A percentile compares a stretch with the other conserved stretches of the same genome.
Evolutionary conservation across 2,888 invertebrate genomes (phyloP).

Genomic region (Enchytraeus crypticus): DNA sequence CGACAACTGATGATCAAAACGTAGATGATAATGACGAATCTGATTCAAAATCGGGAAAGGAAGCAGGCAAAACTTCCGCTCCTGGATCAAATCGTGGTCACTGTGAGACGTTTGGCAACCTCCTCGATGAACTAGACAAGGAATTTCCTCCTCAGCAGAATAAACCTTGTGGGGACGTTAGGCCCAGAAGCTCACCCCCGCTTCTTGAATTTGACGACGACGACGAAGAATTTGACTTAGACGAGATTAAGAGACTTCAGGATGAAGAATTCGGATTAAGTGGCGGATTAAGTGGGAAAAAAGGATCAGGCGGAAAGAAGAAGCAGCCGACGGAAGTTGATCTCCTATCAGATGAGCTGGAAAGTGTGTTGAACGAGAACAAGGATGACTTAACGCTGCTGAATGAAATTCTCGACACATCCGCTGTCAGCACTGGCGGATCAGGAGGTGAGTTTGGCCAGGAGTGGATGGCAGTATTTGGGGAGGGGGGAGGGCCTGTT

Average conservation of each 20-base stretch:
- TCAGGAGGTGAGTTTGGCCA: constrained; percentile 43
- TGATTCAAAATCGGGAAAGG: no score
- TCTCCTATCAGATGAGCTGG: constrained; percentile 42
- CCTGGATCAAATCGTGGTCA: no score
- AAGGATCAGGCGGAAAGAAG: no score
- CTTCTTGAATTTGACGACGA: constrained; percentile 38
- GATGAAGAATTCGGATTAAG: constrained; percentile 25
- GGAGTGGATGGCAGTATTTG: constrained; percentile 48
- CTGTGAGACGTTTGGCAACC: no score
- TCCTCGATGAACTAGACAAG: constrained; percentile 16
- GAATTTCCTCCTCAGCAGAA: no score
- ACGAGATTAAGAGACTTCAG: constrained; percentile 27
- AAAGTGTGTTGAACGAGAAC: constrained; percentile 43
- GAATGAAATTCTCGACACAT: constrained; percentile 50
- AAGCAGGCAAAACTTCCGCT: no score
- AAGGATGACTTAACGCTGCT: constrained; percentile 50
- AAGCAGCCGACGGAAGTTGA: constrained; percentile 28
- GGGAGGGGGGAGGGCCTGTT: constrained; percentile 26
- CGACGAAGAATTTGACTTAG: constrained; percentile 16
- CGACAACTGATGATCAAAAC: no score
- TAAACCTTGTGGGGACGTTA: no score
- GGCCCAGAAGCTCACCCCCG: neutral
- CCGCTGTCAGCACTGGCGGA: constrained; percentile 30
- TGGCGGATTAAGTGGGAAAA: neutral
- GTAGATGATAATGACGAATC: no score